Conservation (phyloP, 2,113 vertebrate species). For the Pagrus major region DNA sequence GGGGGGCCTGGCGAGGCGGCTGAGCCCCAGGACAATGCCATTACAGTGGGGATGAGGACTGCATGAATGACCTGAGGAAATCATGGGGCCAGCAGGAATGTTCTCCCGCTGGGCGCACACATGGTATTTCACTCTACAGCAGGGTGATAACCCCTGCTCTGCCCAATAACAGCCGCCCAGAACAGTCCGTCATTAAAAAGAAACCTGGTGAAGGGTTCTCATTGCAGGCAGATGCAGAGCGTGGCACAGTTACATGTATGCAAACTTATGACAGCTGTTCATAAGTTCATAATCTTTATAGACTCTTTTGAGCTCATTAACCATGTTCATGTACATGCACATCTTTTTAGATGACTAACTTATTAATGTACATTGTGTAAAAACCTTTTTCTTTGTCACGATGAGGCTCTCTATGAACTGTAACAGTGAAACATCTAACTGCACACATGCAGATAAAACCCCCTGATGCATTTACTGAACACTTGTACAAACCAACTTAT, state of each 20-base stretch:
- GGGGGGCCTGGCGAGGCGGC: slow-evolving; percentile 70
- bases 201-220: slow-evolving; percentile 41
- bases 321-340: not conserved
- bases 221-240: slow-evolving; percentile 45
- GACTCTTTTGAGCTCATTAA: not conserved
- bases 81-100: slow-evolving; percentile 89
- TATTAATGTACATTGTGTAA: not conserved
- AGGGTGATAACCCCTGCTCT: slow-evolving; percentile 75
- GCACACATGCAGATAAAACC: not conserved
- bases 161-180: slow-evolving; percentile 59
- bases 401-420: not conserved
- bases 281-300: slow-evolving; percentile 13
- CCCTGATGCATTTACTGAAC: not conserved
- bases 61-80: slow-evolving; percentile 87
- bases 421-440: not conserved
- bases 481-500: not conserved
- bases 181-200: slow-evolving; percentile 69
- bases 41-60: slow-evolving; percentile 81
- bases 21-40: slow-evolving; percentile 80
- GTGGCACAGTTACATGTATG: not conserved
- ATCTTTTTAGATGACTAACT: not conserved
- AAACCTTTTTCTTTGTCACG: not conserved
- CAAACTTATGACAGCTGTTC: slow-evolving; percentile 26
- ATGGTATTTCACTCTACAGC: slow-evolving; percentile 87
- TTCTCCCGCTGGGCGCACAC: slow-evolving; percentile 90